These are phyloP conservation scores for Papilio protenor DNA, from an alignment of 2,888 invertebrate genomes.

Conservation along the genomic window DNA sequence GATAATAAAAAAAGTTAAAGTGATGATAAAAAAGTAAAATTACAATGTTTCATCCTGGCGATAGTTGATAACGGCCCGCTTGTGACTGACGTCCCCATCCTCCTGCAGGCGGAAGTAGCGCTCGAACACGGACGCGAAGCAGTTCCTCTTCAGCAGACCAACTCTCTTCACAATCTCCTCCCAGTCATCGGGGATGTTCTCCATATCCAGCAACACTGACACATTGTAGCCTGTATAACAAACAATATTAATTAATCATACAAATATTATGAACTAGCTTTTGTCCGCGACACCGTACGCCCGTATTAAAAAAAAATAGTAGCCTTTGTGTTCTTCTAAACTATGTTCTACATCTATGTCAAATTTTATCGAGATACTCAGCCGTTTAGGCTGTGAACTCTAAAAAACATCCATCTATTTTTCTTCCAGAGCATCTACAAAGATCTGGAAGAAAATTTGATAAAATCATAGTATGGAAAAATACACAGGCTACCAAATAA, in stretches of 20 bases:
- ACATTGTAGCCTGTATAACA: conserved; percentile 93
- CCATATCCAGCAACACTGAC: conserved; percentile 95
- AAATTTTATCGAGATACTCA: too few species aligned
- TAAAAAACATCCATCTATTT: too few species aligned
- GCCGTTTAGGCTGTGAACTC: too few species aligned
- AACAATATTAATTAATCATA: background rate
- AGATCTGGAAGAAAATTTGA: too few species aligned
- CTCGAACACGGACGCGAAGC: conserved; percentile 99
- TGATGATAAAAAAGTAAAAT: conserved; percentile 58
- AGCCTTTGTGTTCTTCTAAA: too few species aligned
- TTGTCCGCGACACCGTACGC: too few species aligned
- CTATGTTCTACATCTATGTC: too few species aligned
- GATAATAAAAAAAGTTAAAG: background rate
- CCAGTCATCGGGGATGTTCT: conserved; percentile 96
- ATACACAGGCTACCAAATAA: too few species aligned
- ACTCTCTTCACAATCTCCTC: conserved; percentile 95
- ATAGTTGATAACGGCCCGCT: conserved; percentile 98
- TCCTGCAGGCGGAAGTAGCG: conserved; percentile 99
- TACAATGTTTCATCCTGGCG: conserved; percentile 99
- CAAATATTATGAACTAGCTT: background rate
- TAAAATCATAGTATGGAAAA: too few species aligned
- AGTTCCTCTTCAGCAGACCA: conserved; percentile 97
- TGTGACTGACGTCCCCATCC: conserved; percentile 94
- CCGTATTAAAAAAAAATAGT: too few species aligned
- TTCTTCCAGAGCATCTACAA: too few species aligned